Percentiles rank a stretch among this genome's conserved stretches.
phyloP scores from a whole-genome alignment of 2,797 vertebrate species.

The Esox masquinongy region DNA sequence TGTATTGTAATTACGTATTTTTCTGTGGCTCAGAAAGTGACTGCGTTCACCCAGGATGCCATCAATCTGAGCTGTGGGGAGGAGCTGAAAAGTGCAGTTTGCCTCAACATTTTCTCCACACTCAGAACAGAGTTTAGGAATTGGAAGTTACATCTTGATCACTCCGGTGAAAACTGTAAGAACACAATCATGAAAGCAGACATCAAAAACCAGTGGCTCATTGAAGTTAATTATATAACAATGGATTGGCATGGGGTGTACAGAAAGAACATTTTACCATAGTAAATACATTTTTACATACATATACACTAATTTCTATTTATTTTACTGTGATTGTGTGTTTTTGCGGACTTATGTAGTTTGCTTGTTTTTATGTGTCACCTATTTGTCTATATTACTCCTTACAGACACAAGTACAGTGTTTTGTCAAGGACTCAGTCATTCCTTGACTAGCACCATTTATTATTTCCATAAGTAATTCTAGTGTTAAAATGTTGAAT shows the following conservation, averaged over 20 bases:
- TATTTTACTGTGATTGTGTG: too few species aligned
- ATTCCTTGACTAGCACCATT: too few species aligned
- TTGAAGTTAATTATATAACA: background rate
- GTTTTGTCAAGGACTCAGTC: too few species aligned
- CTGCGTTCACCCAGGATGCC: conserved; percentile 67
- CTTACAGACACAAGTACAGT: too few species aligned
- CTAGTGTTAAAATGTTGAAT: too few species aligned
- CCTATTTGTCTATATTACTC: too few species aligned
- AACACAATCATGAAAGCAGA: background rate
- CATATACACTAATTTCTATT: too few species aligned
- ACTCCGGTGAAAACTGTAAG: conserved; percentile 56
- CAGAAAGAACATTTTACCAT: too few species aligned
- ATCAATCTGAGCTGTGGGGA: conserved; percentile 68
- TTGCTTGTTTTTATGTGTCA: too few species aligned
- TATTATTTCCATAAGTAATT: too few species aligned
- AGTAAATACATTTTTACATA: too few species aligned
- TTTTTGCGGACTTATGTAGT: too few species aligned
- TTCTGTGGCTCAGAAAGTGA: conserved; percentile 63
- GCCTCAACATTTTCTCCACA: conserved; percentile 60
- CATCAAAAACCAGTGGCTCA: background rate
- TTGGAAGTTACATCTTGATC: conserved; percentile 58
- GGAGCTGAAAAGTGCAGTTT: conserved; percentile 63
- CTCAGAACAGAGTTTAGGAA: conserved; percentile 65
- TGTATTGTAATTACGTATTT: background rate
- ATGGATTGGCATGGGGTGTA: background rate